Evolutionary conservation across 92 coral and sea anemone genomes (phyloP), one percentile per base, ranked within the genome.

Genomic region (Palythoa grandiflora): DNA sequence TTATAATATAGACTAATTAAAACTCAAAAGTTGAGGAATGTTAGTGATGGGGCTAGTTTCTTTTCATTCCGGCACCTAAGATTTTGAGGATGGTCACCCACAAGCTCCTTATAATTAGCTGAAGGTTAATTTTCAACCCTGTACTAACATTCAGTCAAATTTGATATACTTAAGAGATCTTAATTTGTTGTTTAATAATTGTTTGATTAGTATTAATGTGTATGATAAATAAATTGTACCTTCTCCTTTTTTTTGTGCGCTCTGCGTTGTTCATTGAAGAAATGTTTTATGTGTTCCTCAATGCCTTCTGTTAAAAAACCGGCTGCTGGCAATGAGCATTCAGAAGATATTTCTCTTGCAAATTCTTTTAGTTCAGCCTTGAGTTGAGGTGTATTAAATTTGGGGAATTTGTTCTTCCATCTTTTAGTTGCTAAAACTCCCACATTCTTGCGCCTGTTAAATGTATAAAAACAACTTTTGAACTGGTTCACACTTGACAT

Each of bases 181-280:
- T n/a, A 16, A 61, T 61, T 61, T 61, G 68, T 61, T 61, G 21
- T 61, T 61, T 61, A 63, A 63, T 63, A 63, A 63, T 63, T 63
- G 70, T 63, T 63, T 63, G 70, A 63, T 63, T 63, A 63, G 37
- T 63, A 63, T 63, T 63, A 63, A 63, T 63, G 70, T 63, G 70
- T 19, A 19, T 63, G 20, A 63, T 63, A 63, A 63, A 63, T 63
- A 63, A 16, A 63, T 63, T 63, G 70, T 63, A 19, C 70, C 70
- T 63, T 63, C 28, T 63, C 70, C 37, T 72, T 86, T 11, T 52
- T 35, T 53, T 86, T 86, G 9, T 73, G 19, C 53, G 60, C 76
- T 50, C 89, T 48, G 37, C 84, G 36, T 73, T 86, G 89, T 54
- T 86, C 89, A 75, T 74, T 73, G 73, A 60, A 86, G 80, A 86